phyloP scores from a whole-genome alignment of 1,140 invertebrate genomes.

The Pararge aegeria region DNA sequence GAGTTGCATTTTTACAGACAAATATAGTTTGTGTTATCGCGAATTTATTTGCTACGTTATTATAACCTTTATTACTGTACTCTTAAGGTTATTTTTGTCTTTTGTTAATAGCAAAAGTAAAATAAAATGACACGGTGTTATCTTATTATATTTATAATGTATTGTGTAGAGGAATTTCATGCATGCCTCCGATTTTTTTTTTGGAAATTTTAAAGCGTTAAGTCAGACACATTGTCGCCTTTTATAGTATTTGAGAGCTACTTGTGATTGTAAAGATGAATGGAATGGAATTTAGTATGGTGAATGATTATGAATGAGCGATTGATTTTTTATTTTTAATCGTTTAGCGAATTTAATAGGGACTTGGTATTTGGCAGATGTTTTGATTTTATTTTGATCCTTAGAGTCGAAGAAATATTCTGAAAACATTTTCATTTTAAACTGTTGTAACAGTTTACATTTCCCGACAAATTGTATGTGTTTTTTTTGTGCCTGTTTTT shows the following conservation, averaged over 20 bases:
- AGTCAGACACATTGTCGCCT: slow-evolving; percentile 48
- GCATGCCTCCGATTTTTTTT: slow-evolving; percentile 56
- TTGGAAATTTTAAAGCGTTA: slow-evolving; percentile 17
- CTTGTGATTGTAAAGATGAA: slow-evolving; percentile 33
- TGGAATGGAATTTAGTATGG: slow-evolving; percentile 53
- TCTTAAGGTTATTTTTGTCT: slow-evolving; percentile 9
- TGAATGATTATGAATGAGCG: slow-evolving; percentile 48
- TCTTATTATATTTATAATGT: slow-evolving; percentile 58
- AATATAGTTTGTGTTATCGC: not conserved
- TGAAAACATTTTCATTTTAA: not conserved
- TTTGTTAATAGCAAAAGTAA: slow-evolving; percentile 8
- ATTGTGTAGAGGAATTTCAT: slow-evolving; percentile 58
- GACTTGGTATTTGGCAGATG: slow-evolving; percentile 18
- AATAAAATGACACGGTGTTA: slow-evolving; percentile 50
- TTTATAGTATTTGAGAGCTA: slow-evolving; percentile 44
- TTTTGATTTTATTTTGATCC: slow-evolving; percentile 2
- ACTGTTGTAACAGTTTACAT: no score
- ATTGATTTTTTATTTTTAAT: slow-evolving; percentile 25
- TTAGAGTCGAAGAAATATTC: not conserved
- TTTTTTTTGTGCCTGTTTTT: no score
- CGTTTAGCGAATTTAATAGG: slow-evolving; percentile 44
- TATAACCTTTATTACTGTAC: slow-evolving; percentile 17
- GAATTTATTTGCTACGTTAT: slow-evolving; percentile 16
- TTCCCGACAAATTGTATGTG: no score
- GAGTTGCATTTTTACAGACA: not conserved